Evolutionary conservation across 2,888 invertebrate species (phyloP), one percentile per base, ranked within the genome.

Genomic region (Coleophora deauratella): DNA sequence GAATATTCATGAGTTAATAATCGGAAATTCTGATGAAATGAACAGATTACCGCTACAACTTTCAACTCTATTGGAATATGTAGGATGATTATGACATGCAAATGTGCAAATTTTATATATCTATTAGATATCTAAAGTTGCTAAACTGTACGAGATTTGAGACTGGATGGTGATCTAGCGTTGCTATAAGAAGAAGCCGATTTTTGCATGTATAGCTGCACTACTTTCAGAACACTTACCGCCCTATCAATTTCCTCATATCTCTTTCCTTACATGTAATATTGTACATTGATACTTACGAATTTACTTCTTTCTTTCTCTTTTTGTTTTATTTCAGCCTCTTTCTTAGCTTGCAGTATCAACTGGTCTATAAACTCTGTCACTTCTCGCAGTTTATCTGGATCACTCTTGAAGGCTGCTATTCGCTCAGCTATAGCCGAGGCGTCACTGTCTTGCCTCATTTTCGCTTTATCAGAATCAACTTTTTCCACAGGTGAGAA

Each of bases 311-410:
- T 86, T 71, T 86, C 87, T 76, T 85, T 87, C 73, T 86, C 78
- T 76, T 82, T 85, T 62, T 77, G 77, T 79, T 87, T 88, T 56
- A 80, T 66, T 55, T 87, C 87, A 51, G 87, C 89, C 69, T 89
- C 88, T 64, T 79, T 80, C 70, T 88, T 87, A 50, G 89, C 89
- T 66, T 86, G 87, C 62, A 86, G 84, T 62, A 89, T 82, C 45
- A 89, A 82, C 65, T 88, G 87, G 57, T 89, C 88, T 51, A 90
- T 86, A 71, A 89, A 89, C 53, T 88, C 88, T 46, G 80, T 77
- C 38, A 89, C 84, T 45, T 86, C 76, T 46, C 87, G 84, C 65
- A 89, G 85, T 69, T 88, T 88, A 46, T 87, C 86, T 33, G 89
- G 87, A 59, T 89, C 88, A 52, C 80, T 82, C 69, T 87, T 88